phyloP scores from a whole-genome alignment of 2,113 vertebrate species.

The Dicentrarchus labrax region DNA sequence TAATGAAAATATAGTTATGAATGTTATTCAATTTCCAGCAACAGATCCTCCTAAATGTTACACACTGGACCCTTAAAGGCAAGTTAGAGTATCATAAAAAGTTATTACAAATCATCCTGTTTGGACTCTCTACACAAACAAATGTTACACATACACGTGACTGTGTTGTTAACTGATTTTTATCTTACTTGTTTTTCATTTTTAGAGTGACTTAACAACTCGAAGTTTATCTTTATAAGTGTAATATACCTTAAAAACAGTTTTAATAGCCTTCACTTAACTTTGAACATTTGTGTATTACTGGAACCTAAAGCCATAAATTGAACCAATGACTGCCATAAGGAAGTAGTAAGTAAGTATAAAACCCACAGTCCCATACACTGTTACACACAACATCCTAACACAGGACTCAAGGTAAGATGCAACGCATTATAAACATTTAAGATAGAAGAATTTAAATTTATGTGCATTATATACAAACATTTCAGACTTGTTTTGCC shows the following conservation, averaged over 20 bases:
- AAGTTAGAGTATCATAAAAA: no score
- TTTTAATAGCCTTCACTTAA: not conserved
- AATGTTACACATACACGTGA: not conserved
- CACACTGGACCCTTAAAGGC: no score
- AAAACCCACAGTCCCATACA: not conserved
- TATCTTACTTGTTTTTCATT: not conserved
- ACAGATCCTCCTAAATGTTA: no score
- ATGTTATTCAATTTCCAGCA: no score
- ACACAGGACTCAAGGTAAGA: constrained; percentile 17
- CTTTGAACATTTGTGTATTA: not conserved
- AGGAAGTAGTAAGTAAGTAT: constrained; percentile 1
- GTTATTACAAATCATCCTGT: no score
- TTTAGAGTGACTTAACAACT: not conserved
- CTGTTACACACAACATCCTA: not conserved
- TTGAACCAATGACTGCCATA: not conserved
- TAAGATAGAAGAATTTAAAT: not conserved
- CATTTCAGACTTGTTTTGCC: not conserved
- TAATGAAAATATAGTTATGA: no score
- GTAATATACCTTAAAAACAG: not conserved
- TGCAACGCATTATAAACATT: not conserved
- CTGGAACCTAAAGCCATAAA: not conserved
- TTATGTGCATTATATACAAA: not conserved
- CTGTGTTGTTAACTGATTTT: not conserved
- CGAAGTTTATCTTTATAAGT: not conserved
- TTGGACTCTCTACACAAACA: no score